phyloP scores from a whole-genome alignment of 1,140 invertebrate species.

The Helicoverpa zea region DNA sequence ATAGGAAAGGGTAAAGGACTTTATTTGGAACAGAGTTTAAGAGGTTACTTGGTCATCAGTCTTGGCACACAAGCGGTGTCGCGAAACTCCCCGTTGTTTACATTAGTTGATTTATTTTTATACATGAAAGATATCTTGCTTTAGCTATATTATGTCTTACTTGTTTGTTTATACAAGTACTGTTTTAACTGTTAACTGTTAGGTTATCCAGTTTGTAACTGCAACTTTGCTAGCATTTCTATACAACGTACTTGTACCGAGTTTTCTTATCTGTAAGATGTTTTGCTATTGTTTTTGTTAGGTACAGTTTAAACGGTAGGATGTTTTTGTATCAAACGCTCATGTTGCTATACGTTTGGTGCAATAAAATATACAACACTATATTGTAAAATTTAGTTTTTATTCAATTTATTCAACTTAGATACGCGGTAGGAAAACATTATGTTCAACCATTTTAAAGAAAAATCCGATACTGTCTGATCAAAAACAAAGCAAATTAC shows the following conservation, averaged over 20 bases:
- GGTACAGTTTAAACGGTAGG: background rate
- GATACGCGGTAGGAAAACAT: background rate
- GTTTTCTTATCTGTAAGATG: background rate
- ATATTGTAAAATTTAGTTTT: background rate
- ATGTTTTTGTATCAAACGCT: background rate
- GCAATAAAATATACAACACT: background rate
- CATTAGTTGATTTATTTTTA: too few relatives aligned
- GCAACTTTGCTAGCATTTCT: background rate
- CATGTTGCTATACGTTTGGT: background rate
- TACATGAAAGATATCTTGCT: too few relatives aligned
- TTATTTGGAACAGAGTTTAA: too few relatives aligned
- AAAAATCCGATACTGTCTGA: background rate
- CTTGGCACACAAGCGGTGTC: too few relatives aligned
- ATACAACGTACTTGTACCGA: background rate
- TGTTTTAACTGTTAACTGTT: background rate
- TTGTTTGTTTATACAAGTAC: background rate
- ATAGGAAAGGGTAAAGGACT: too few relatives aligned
- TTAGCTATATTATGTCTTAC: background rate
- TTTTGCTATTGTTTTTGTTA: background rate
- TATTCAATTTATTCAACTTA: background rate
- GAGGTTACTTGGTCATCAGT: too few relatives aligned
- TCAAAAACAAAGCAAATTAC: background rate
- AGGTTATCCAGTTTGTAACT: background rate
- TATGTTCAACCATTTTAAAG: background rate
- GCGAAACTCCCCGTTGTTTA: too few relatives aligned